Evolutionary conservation across 2,797 vertebrate species (phyloP), one percentile per base, ranked within the genome.

Genomic region (Propithecus perrieri): DNA sequence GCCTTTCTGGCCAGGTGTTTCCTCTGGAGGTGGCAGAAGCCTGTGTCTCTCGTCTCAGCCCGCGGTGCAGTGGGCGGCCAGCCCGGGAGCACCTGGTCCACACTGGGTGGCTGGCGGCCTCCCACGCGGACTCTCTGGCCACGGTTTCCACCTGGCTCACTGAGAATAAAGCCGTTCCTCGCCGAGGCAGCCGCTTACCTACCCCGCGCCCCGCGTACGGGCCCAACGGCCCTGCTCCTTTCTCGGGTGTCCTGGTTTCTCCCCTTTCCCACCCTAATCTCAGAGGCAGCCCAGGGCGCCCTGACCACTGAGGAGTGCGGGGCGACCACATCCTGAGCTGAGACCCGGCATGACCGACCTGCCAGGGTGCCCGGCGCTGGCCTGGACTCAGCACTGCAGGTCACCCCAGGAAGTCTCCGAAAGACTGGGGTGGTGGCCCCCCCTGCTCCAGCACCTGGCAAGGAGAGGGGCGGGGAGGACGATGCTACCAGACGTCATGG

Each of bases 251-350:
- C n/a, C 9, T 0, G 41, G 50, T 4, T 35, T 26, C 61, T 38
- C 46, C 1, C 5, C 10, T 2, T 13, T 3, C 0, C 12, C 50
- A 9, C 50, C 22, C 13, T 5, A 22, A 2, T 7, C 4, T 0
- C 0, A 1, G 15, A 13, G 22, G 59, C n/a, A 10, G 8, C 26
- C 20, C 7, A 2, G 76, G 6, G 11, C 14, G 17, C 4, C 13
- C 63, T 33, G 1, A 18, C 24, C 14, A 0, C n/a, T 5, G 28
- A 9, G 28, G 1, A 35, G 14, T 5, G 1, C 15, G n/a, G 26
- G 89, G 12, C 7, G 1, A 9, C 30, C 8, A 20, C 4, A 0
- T 4, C 83, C 69, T 12, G 24, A 2, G 10, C 33, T 4, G 9
- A 41, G 50, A 43, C 43, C 3, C 33, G 0, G 22, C 2, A 33